phyloP scores from a whole-genome alignment of 2,888 invertebrate species.

The Drosophila incognita region DNA sequence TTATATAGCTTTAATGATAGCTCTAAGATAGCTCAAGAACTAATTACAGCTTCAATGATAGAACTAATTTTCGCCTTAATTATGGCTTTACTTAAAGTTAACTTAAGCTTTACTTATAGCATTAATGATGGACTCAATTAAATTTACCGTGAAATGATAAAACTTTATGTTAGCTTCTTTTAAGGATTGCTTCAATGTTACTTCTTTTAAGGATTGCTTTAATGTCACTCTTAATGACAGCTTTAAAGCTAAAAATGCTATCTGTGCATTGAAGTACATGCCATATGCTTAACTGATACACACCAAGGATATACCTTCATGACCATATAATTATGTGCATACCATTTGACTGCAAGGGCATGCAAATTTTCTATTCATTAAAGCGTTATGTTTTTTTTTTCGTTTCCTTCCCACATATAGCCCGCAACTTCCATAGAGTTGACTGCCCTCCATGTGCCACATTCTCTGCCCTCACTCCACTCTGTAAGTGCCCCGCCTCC shows the following conservation, averaged over 20 bases:
- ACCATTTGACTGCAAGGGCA: constrained; percentile 48
- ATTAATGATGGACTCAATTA: too few relatives aligned
- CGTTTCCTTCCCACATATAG: constrained; percentile 19
- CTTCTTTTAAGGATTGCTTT: not conserved
- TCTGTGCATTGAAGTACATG: not conserved
- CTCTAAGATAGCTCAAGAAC: not conserved
- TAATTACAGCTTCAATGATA: not conserved
- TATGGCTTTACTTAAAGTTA: not conserved
- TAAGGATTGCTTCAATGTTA: not conserved
- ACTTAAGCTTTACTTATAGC: not conserved
- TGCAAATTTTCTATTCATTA: constrained; percentile 49
- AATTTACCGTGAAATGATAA: too few relatives aligned
- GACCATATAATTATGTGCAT: constrained; percentile 48
- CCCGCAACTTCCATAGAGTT: constrained; percentile 58
- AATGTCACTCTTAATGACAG: not conserved
- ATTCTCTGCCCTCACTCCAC: constrained; percentile 1
- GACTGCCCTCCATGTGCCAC: constrained; percentile 65
- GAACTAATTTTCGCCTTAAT: not conserved
- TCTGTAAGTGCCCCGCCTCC: not conserved
- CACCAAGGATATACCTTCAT: constrained; percentile 33
- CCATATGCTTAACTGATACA: not conserved
- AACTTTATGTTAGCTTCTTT: not conserved
- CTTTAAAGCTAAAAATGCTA: not conserved
- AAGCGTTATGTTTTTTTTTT: constrained; percentile 14
- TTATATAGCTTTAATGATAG: not conserved